phyloP scores from a whole-genome alignment of 2,113 vertebrate species.

The Chaetodon auriga region DNA sequence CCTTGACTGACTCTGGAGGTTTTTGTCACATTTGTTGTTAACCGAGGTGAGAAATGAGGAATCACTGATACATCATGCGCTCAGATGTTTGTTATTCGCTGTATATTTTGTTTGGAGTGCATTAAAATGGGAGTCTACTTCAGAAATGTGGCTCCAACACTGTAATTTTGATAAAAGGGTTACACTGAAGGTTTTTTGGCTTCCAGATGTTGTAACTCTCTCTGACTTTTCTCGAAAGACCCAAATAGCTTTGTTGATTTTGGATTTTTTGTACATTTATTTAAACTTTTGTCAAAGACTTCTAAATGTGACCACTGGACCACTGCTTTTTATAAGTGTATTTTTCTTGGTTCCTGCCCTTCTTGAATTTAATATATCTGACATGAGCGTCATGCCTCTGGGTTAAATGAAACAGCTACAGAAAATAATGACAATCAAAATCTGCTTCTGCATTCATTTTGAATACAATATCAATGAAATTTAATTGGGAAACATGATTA shows the following conservation, averaged over 20 bases:
- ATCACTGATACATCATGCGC: background rate
- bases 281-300: conserved; percentile 19
- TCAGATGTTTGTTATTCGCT: background rate
- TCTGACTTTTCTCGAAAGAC: conserved; percentile 15
- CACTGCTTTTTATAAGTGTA: background rate
- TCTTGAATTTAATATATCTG: background rate
- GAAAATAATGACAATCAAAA: background rate
- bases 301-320: conserved; percentile 7
- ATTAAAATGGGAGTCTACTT: conserved; percentile 8
- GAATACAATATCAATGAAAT: background rate
- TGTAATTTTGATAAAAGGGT: conserved; percentile 36
- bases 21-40: background rate
- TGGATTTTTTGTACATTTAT: conserved; percentile 11
- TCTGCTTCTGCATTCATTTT: background rate
- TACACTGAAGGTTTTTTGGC: conserved; percentile 18
- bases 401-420: background rate
- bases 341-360: background rate
- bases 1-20: background rate
- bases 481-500: background rate
- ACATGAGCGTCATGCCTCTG: background rate
- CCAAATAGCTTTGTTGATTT: conserved; percentile 32
- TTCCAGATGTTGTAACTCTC: conserved; percentile 19
- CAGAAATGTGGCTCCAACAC: conserved; percentile 14
- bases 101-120: conserved; percentile 40
- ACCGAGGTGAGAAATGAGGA: conserved; percentile 14